phyloP scores from a whole-genome alignment of 2,797 vertebrate species.

The Otus scops region DNA sequence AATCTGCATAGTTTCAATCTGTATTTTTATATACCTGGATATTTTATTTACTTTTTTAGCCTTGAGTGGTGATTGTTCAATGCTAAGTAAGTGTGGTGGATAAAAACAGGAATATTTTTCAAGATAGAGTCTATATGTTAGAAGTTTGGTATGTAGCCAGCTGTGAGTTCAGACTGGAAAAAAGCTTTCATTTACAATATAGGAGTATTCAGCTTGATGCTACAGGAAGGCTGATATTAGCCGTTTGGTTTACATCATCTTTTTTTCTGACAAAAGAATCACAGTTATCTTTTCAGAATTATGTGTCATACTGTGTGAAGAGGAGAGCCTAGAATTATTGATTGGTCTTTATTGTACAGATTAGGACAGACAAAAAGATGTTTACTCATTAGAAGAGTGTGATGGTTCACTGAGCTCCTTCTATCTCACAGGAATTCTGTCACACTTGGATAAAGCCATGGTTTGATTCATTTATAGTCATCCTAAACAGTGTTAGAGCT shows the following conservation, averaged over 20 bases:
- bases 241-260: neutral
- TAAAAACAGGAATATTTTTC: neutral
- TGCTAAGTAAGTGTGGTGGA: neutral
- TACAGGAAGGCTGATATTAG: neutral
- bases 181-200: neutral
- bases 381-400: conserved; percentile 19
- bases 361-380: conserved; percentile 14
- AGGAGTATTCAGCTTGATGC: neutral
- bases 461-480: neutral
- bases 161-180: neutral
- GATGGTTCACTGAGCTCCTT: neutral
- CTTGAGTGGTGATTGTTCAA: neutral
- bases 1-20: neutral
- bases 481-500: neutral
- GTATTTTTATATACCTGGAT: neutral
- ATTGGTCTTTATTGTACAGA: conserved; percentile 18
- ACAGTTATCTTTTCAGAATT: neutral
- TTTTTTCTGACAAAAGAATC: neutral
- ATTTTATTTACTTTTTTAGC: neutral
- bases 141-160: neutral
- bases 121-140: neutral
- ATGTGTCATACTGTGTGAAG: neutral
- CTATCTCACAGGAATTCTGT: neutral
- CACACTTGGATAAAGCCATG: neutral
- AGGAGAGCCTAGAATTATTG: neutral